Base-by-base conservation (phyloP, 2,113 vertebrate species). In the Tetraodon nigroviridis region DNA sequence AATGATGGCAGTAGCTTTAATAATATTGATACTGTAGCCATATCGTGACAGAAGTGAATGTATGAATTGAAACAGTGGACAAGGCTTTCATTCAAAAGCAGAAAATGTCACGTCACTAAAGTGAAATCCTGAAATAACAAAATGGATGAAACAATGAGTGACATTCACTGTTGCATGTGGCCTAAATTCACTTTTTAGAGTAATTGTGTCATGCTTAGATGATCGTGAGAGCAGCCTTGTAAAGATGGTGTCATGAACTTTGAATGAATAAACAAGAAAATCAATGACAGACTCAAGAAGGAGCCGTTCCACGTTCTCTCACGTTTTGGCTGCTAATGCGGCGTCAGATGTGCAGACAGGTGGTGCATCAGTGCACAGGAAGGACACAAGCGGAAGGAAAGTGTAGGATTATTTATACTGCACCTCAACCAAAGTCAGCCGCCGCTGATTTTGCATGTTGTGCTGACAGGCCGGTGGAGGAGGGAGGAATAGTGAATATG, bases 401-500 rank as follows among this genome's bases (percentile, higher is more conserved):
- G 24, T 27, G 2, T 27, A 27, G 24, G 20, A 32, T 20, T 12
- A 19, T 13, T 21, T 13, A 17, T 44, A 44, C 20, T 48, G 44
- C 64, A 57, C 3, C 1, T 55, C 24, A 6, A 27, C 24, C 24
- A 24, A 32, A 32, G 5, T 32, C 49, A 13, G 13, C 15, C 3
- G 41, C 41, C 41, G 15, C 17, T 44, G 16, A 27, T 44, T 44
- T 44, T 44, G 10, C 12, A 14, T 44, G 42, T 16, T 44, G 42
- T 44, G 67, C 76, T 57, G 55, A 53, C 44, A 55, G 71, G 58
- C 55, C 52, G 64, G 19, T 51, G 11, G 61, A 13, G 44, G 51
- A 69, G 73, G 51, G 52, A 72, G 54, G 79, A 81, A 80, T 71
- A 22, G 74, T 81, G 78, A 84, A 81, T 85, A 79, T 68, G 80